Percentiles rank a stretch among this genome's conserved stretches.
These are phyloP conservation scores for Melierax canorus DNA, from an alignment of 2,113 vertebrate species.

Conservation along the genomic window DNA sequence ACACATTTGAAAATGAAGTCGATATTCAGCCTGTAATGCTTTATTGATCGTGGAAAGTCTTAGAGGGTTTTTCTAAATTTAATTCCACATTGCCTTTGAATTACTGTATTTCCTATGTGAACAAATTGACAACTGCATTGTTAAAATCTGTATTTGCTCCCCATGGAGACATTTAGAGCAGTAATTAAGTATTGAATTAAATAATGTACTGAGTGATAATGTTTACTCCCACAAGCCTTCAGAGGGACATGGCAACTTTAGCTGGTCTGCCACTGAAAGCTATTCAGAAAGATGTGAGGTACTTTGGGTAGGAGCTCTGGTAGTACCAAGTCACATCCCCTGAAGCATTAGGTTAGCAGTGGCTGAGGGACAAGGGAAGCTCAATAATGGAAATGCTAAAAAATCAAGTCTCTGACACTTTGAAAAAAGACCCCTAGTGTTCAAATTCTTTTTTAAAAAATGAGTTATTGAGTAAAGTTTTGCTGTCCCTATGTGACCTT, in stretches of 20 bases:
- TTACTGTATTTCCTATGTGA: background rate
- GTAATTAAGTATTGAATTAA: background rate
- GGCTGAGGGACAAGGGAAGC: background rate
- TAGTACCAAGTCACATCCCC: background rate
- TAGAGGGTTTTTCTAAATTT: background rate
- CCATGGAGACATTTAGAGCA: background rate
- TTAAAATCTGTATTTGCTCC: background rate
- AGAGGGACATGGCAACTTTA: background rate
- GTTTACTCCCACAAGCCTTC: background rate
- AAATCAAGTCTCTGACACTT: background rate
- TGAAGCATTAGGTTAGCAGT: background rate
- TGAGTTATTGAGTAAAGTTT: background rate
- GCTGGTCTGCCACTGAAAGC: background rate
- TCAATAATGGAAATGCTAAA: accelerated
- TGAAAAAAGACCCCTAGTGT: background rate
- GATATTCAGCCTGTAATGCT: background rate
- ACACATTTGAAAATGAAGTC: background rate
- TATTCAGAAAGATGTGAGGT: background rate
- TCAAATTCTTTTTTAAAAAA: background rate
- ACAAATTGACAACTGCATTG: background rate
- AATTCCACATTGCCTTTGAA: background rate
- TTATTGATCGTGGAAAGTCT: background rate
- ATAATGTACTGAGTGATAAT: background rate
- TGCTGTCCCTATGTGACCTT: background rate
- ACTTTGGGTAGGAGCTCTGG: background rate